Conservation (phyloP, 2,888 invertebrate species). For the Busseola fusca region DNA sequence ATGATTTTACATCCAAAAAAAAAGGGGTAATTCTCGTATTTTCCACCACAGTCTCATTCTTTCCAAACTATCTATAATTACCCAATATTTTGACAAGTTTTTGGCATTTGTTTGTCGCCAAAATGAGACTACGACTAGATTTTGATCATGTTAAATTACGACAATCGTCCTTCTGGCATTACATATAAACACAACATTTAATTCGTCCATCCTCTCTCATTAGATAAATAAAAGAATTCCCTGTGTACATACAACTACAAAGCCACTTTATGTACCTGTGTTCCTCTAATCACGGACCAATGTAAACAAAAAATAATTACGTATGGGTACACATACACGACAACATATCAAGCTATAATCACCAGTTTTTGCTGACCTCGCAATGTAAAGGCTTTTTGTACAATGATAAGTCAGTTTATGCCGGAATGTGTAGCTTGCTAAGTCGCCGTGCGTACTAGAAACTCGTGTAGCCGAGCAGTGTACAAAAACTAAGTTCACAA, state of each 20-base stretch:
- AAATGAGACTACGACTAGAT: too few species aligned
- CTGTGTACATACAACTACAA: conserved; percentile 15
- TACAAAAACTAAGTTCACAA: conserved; percentile 10
- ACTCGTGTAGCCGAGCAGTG: conserved; percentile 12
- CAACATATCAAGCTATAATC: neutral
- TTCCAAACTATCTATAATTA: too few species aligned
- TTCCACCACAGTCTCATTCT: too few species aligned
- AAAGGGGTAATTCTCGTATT: too few species aligned
- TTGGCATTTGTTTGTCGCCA: too few species aligned
- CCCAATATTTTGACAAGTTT: too few species aligned
- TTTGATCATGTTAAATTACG: too few species aligned
- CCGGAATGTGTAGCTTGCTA: neutral
- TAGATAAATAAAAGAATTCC: conserved; percentile 26
- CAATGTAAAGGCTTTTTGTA: neutral
- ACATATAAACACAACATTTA: conserved; percentile 30
- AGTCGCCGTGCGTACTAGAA: neutral
- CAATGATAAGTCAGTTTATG: neutral
- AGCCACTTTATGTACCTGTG: conserved; percentile 9
- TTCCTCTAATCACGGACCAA: conserved; percentile 34
- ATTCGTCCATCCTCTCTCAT: conserved; percentile 22
- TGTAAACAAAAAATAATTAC: conserved; percentile 26
- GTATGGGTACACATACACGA: neutral
- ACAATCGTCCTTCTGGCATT: neutral
- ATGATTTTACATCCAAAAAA: too few species aligned
- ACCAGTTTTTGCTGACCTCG: neutral